Conservation (phyloP, 2,797 vertebrate species). For the Danio choprae region DNA sequence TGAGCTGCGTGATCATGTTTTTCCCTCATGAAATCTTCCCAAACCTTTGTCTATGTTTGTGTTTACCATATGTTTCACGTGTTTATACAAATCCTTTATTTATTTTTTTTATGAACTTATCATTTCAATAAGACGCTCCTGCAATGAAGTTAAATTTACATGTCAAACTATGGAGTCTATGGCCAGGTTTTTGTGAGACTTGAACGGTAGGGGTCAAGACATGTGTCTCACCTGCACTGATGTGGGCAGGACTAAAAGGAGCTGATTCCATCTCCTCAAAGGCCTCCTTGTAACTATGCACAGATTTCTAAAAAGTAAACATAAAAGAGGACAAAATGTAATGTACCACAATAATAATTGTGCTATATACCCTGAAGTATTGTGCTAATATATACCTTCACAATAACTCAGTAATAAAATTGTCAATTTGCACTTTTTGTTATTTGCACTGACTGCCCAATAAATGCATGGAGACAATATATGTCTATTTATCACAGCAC, state of each 20-base stretch:
- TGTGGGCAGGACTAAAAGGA: slow-evolving; percentile 75
- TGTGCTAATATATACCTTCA: neutral
- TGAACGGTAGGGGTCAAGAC: slow-evolving; percentile 77
- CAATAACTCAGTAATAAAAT: neutral
- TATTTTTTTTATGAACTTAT: neutral
- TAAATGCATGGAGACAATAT: too few relatives aligned
- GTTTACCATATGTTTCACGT: too few relatives aligned
- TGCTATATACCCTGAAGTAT: neutral
- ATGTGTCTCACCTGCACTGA: slow-evolving; percentile 85
- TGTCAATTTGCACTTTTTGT: too few relatives aligned
- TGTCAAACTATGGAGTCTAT: slow-evolving; percentile 81
- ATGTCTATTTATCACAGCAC: too few relatives aligned
- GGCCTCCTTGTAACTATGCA: slow-evolving; percentile 92
- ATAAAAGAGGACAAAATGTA: neutral
- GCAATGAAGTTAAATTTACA: too few relatives aligned
- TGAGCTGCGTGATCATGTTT: too few relatives aligned
- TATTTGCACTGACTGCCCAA: too few relatives aligned
- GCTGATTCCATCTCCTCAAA: slow-evolving; percentile 85
- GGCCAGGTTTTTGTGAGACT: slow-evolving; percentile 75
- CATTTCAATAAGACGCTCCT: slow-evolving; percentile 64
- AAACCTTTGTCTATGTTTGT: too few relatives aligned
- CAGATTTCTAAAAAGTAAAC: slow-evolving; percentile 78
- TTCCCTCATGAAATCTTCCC: too few relatives aligned
- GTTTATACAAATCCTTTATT: neutral
- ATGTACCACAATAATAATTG: neutral